Evolutionary conservation across 2,797 vertebrate species (phyloP).

Genomic region (Clangula hyemalis): DNA sequence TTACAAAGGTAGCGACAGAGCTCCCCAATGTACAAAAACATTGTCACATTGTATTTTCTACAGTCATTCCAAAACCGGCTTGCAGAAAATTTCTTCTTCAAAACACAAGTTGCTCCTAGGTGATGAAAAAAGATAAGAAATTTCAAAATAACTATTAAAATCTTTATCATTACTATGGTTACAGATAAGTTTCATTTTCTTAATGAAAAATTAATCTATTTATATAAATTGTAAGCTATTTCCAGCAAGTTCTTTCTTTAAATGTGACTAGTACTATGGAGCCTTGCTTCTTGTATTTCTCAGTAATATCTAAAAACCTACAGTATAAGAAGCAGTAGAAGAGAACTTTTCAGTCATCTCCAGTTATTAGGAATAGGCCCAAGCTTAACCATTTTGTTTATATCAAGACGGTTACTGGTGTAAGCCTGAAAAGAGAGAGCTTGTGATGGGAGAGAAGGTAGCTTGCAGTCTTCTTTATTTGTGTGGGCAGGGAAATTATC

Average conservation of each 20-base stretch:
- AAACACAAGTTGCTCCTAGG: slow-evolving; percentile 84
- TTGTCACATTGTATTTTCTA: slow-evolving; percentile 82
- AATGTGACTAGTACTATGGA: neutral
- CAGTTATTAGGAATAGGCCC: neutral
- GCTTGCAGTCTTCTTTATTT: neutral
- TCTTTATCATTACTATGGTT: neutral
- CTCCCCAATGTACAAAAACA: slow-evolving; percentile 90
- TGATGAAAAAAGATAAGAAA: neutral
- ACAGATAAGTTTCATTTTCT: neutral
- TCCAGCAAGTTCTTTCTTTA: neutral
- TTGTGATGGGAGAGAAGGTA: neutral
- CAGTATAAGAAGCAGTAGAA: neutral
- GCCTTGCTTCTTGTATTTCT: neutral
- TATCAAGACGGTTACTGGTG: neutral
- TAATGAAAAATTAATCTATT: neutral
- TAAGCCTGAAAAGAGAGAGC: neutral
- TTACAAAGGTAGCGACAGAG: slow-evolving; percentile 88
- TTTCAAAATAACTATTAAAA: neutral
- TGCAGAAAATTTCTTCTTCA: slow-evolving; percentile 91
- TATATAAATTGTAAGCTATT: neutral
- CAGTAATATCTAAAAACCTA: neutral
- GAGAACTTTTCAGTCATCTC: neutral
- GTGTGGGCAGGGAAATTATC: neutral
- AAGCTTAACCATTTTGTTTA: neutral
- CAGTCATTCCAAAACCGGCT: slow-evolving; percentile 90